Evolutionary conservation across 2,113 vertebrate genomes (phyloP), one percentile per base, ranked within the genome.

Genomic region (Prionailurus bengalensis): DNA sequence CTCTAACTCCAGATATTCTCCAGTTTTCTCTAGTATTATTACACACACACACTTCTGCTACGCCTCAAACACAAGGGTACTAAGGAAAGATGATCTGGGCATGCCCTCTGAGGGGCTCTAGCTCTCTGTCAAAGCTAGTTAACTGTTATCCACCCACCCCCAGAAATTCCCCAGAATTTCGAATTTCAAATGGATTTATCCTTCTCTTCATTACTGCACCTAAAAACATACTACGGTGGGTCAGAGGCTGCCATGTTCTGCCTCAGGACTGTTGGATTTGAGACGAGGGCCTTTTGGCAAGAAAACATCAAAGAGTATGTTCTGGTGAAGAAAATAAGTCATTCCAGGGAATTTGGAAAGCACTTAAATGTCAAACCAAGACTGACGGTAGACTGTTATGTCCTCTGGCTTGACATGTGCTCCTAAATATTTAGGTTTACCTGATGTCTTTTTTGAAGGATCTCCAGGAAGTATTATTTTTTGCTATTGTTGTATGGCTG

Each of bases 121-220:
- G 84, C 66, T 66, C 9, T 3, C 19, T 29, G 53, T 79, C 82
- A 83, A 65, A 21, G 21, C 61, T 39, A 11, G 23, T 80, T 48
- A 80, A 73, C n/a, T 51, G 7, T 29, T 15, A 79, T 53, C 68
- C 53, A 31, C 42, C 71, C 68, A 83, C 89, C 31, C 89, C 45
- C 42, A 82, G 61, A 92, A 94, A 92, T 94, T 79, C 74, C 68
- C 74, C 71, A 91, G 83, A 73, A 90, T 68, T 85, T 27, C 31
- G 39, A 91, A 39, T 90, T 93, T 85, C 61, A 68, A 48, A n/a
- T 13, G 17, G 33, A 97, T 80, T 68, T 58, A 16, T n/a, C 13
- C 19, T 66, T 39, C 29, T 65, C 63, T 89, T 91, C 9, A 2
- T 29, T 85, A 68, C 42, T 92, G 12, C 4, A 7, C 58, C 42